Percentiles rank a stretch among this genome's conserved stretches.
phyloP scores from a whole-genome alignment of 2,113 vertebrate genomes.

The Tetrao urogallus region DNA sequence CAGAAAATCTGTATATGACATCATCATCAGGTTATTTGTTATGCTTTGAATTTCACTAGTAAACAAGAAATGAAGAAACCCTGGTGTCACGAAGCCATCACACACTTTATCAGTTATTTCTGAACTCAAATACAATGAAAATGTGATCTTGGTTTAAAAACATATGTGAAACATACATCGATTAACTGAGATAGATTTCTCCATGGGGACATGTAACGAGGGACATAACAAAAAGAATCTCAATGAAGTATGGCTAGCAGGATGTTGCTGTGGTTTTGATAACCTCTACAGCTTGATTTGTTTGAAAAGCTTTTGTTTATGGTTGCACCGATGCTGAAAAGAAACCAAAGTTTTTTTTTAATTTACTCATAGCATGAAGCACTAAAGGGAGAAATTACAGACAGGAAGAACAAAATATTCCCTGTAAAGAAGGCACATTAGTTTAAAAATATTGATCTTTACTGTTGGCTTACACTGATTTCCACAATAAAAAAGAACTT shows the following conservation, averaged over 20 bases:
- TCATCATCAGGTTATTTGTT: not conserved
- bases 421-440: not conserved
- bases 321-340: not conserved
- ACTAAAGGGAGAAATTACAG: not conserved
- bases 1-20: not conserved
- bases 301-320: not conserved
- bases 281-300: not conserved
- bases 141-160: not conserved
- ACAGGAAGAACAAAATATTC: not conserved
- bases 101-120: not conserved
- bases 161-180: not conserved
- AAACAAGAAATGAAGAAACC: not conserved
- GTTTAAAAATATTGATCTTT: not conserved
- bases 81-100: not conserved
- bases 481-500: not conserved
- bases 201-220: not conserved
- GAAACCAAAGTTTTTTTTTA: not conserved
- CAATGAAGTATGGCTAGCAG: not conserved
- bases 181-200: not conserved
- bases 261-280: not conserved
- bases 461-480: not conserved
- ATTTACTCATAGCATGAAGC: not conserved
- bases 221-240: not conserved
- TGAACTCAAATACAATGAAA: not conserved
- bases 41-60: not conserved